A percentile compares a stretch with the other conserved stretches of the same genome.
These are phyloP conservation scores for Zonitis immaculata DNA, from an alignment of 2,888 invertebrate genomes.

Conservation along the genomic window DNA sequence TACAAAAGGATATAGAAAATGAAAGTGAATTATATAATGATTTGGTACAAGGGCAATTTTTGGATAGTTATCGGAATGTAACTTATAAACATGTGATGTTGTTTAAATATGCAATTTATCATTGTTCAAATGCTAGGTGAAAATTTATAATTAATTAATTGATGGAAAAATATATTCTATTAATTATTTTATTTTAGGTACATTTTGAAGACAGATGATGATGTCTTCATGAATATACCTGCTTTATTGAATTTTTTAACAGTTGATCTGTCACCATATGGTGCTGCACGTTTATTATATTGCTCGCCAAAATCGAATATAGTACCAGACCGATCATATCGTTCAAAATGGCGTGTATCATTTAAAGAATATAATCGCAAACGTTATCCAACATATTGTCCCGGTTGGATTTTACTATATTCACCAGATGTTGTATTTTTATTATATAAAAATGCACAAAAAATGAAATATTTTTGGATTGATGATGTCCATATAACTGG, in stretches of 20 bases:
- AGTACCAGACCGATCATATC: conserved; percentile 49
- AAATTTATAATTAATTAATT: not conserved
- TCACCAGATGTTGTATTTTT: conserved; percentile 55
- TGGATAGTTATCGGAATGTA: conserved; percentile 74
- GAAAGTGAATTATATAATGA: conserved; percentile 61
- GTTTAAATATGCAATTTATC: conserved; percentile 69
- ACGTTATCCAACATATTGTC: conserved; percentile 71
- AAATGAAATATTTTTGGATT: conserved; percentile 65
- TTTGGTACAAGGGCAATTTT: conserved; percentile 71
- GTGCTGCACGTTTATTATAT: conserved; percentile 58
- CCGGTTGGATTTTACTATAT: conserved; percentile 61
- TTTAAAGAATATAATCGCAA: conserved; percentile 59
- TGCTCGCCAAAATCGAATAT: conserved; percentile 52
- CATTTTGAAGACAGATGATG: conserved; percentile 72
- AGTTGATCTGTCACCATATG: conserved; percentile 56
- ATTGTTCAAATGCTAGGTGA: conserved; percentile 64
- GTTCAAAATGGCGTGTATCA: conserved; percentile 75
- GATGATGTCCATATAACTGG: conserved; percentile 71
- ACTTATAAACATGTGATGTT: conserved; percentile 83
- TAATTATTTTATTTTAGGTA: conserved; percentile 22
- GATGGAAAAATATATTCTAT: too few relatives aligned
- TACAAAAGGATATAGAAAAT: conserved; percentile 38
- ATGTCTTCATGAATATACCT: conserved; percentile 68
- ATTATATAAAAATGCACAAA: conserved; percentile 55
- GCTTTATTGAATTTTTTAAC: conserved; percentile 57